phyloP scores from a whole-genome alignment of 2,113 vertebrate species.

The Bufo bufo region DNA sequence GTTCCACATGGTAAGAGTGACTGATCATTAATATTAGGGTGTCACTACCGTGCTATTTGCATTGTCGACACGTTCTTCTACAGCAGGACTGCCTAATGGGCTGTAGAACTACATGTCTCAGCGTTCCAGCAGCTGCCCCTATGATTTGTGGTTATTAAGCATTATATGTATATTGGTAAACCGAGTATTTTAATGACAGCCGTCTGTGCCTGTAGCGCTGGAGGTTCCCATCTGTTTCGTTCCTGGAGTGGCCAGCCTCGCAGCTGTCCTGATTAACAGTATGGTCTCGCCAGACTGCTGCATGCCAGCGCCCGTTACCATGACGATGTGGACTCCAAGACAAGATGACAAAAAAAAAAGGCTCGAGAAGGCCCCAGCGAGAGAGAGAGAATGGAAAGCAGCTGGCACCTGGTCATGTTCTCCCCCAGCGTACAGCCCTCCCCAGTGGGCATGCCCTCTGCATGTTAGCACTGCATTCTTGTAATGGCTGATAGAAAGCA shows the following conservation, averaged over 20 bases:
- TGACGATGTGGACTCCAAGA: constrained; percentile 67
- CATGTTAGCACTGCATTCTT: neutral
- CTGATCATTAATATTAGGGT: constrained; percentile 14
- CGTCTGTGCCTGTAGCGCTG: constrained; percentile 52
- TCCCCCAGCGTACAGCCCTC: neutral
- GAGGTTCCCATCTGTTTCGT: constrained; percentile 52
- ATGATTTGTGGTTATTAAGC: neutral
- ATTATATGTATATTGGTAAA: neutral
- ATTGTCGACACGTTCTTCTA: neutral
- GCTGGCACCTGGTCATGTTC: constrained; percentile 42
- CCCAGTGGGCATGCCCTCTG: neutral
- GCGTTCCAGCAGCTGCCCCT: neutral
- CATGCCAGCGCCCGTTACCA: constrained; percentile 63
- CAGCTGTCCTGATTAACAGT: constrained; percentile 65
- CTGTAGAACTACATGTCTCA: constrained; percentile 4
- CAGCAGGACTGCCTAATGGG: neutral
- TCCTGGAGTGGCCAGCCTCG: constrained; percentile 30
- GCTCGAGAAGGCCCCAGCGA: constrained; percentile 38
- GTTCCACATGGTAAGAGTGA: neutral
- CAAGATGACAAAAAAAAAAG: constrained; percentile 68
- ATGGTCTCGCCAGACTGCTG: constrained; percentile 61
- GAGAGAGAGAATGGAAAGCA: constrained; percentile 43
- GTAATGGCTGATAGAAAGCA: neutral
- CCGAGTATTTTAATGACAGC: constrained; percentile 30
- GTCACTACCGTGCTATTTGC: neutral